Evolutionary conservation across 1,140 invertebrate species (phyloP).

Genomic region (Yoshiicerus persimilis): DNA sequence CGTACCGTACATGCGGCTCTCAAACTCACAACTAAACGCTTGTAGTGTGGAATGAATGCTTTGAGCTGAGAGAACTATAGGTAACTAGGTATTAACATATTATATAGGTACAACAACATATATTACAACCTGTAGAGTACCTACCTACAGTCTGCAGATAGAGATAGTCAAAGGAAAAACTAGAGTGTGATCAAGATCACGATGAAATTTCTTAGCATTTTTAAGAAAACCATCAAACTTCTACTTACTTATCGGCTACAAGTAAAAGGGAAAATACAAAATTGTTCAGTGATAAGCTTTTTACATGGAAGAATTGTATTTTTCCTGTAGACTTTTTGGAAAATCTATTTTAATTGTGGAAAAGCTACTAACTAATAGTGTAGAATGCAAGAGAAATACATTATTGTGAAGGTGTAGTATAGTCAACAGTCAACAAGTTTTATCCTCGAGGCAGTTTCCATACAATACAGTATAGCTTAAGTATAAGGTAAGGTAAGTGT

Average conservation of each 20-base stretch:
- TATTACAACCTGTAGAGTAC: neutral
- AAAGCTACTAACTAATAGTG: neutral
- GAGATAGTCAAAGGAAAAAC: neutral
- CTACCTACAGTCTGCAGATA: neutral
- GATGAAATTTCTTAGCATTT: neutral
- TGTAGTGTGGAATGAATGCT: neutral
- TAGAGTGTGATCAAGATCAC: neutral
- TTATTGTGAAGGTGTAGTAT: neutral
- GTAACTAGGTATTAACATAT: neutral
- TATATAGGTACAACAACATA: neutral
- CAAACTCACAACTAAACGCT: neutral
- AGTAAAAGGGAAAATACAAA: neutral
- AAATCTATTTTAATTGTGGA: neutral
- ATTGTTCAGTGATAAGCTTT: neutral
- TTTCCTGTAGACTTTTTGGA: neutral
- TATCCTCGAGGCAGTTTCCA: neutral
- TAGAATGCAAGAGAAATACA: neutral
- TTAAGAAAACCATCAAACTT: no score
- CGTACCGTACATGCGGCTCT: neutral
- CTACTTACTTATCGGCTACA: neutral
- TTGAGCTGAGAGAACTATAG: neutral
- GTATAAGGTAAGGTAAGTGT: neutral
- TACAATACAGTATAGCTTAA: neutral
- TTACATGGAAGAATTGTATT: neutral
- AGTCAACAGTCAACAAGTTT: neutral